These are phyloP conservation scores for Cheilosia vernalis DNA, from an alignment of 2,888 invertebrate species.

Conservation along the genomic window DNA sequence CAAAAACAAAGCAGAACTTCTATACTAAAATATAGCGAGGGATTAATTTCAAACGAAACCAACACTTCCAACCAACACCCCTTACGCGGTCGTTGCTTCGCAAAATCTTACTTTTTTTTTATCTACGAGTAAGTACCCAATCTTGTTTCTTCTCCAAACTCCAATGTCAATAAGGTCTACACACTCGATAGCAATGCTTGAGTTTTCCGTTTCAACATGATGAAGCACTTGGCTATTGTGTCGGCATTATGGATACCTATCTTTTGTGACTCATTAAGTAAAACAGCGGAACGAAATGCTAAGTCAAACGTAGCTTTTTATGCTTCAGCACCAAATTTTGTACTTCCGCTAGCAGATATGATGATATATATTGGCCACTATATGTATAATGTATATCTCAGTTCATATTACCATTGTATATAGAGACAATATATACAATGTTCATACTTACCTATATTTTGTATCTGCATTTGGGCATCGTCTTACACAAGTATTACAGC, in stretches of 20 bases:
- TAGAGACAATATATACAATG: no score
- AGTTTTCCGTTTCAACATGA: constrained; percentile 37
- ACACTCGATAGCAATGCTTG: constrained; percentile 27
- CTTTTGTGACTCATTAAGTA: constrained; percentile 17
- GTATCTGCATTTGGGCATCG: not conserved
- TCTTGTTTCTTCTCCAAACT: constrained; percentile 9
- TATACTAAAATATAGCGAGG: not conserved
- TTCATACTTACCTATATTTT: not conserved
- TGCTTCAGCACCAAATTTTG: not conserved
- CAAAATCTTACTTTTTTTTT: not conserved
- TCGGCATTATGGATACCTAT: not conserved
- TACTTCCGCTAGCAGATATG: not conserved
- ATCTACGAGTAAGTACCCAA: not conserved
- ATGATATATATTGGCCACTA: no score
- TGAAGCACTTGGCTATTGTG: constrained; percentile 18
- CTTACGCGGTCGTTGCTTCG: constrained; percentile 39
- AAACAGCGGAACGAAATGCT: constrained; percentile 20
- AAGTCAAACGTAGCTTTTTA: constrained; percentile 4
- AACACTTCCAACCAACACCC: constrained; percentile 1
- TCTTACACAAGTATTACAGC: constrained; percentile 11
- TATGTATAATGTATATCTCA: no score
- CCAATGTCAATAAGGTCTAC: constrained; percentile 16
- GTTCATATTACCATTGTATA: no score
- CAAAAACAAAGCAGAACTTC: no score
- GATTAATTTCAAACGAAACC: constrained; percentile 1